These are phyloP conservation scores for Phoxinus dragarum DNA, from an alignment of 2,797 vertebrate species.

Conservation along the genomic window DNA sequence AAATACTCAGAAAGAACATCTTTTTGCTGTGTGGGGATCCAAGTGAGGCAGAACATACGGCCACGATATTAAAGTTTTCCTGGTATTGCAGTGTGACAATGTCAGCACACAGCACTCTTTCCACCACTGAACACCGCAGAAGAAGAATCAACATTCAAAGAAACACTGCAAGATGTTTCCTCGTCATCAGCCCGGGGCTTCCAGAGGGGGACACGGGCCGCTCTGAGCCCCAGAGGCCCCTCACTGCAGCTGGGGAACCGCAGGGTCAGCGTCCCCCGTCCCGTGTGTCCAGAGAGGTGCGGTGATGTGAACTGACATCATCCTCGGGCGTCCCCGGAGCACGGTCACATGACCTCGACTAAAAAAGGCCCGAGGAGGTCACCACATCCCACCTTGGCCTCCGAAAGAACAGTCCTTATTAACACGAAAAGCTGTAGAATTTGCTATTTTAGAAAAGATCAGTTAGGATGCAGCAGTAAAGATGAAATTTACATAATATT, in stretches of 20 bases:
- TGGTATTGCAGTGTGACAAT: background rate
- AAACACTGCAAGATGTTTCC: constrained; percentile 23
- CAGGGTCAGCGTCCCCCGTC: constrained; percentile 18
- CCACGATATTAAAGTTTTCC: background rate
- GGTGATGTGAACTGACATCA: constrained; percentile 60
- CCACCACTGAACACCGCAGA: background rate
- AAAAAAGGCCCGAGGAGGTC: background rate
- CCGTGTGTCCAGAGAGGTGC: constrained; percentile 32
- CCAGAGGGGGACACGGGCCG: background rate
- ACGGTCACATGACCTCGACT: constrained; percentile 19
- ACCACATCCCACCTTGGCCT: background rate
- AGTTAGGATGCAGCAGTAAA: background rate
- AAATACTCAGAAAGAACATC: background rate
- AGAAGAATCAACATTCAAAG: background rate
- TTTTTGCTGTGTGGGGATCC: background rate
- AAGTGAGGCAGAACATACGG: background rate
- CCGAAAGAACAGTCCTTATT: constrained; percentile 15
- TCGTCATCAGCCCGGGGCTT: constrained; percentile 28
- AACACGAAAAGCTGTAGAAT: background rate
- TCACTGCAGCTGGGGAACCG: constrained; percentile 51
- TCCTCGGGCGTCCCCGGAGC: constrained; percentile 13
- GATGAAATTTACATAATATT: background rate
- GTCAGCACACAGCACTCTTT: background rate
- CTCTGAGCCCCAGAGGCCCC: constrained; percentile 30
- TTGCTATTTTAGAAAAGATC: background rate